Percentiles rank a stretch among this genome's conserved stretches.
These are phyloP conservation scores for Theocolax elegans DNA, from an alignment of 1,140 invertebrate genomes.

Conservation along the genomic window DNA sequence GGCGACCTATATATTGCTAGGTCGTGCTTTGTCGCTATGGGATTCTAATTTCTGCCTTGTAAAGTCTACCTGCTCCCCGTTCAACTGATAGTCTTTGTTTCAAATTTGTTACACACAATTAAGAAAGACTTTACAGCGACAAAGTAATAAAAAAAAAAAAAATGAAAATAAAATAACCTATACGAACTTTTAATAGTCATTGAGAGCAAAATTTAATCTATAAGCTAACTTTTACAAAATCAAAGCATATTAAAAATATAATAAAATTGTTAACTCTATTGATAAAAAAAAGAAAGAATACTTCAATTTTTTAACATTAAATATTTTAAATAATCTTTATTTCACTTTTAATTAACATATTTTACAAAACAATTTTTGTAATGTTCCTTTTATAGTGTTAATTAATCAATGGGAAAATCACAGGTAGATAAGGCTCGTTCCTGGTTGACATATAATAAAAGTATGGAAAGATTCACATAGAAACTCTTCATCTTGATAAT, in stretches of 20 bases:
- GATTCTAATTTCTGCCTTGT: slow-evolving; percentile 60
- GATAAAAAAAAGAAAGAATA: no score
- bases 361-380: slow-evolving; percentile 27
- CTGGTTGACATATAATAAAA: slow-evolving; percentile 19
- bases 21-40: slow-evolving; percentile 66
- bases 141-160: slow-evolving; percentile 40
- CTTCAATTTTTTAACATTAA: not conserved
- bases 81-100: slow-evolving; percentile 33
- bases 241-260: slow-evolving; percentile 18
- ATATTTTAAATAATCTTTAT: slow-evolving; percentile 21
- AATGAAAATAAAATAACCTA: slow-evolving; percentile 28
- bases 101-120: slow-evolving; percentile 19
- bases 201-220: slow-evolving; percentile 7
- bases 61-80: slow-evolving; percentile 49
- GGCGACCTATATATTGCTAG: slow-evolving; percentile 66
- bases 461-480: slow-evolving; percentile 10
- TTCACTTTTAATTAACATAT: slow-evolving; percentile 19
- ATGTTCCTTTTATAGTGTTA: not conserved
- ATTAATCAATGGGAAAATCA: slow-evolving; percentile 19
- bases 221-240: slow-evolving; percentile 13
- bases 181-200: slow-evolving; percentile 8
- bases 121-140: not conserved
- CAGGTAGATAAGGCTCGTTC: slow-evolving; percentile 38
- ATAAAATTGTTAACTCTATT: not conserved
- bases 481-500: slow-evolving; percentile 21